Percentiles rank a stretch among this genome's conserved stretches.
Conservation (phyloP, 2,888 invertebrate genomes). For the Pyrochroa serraticornis region DNA sequence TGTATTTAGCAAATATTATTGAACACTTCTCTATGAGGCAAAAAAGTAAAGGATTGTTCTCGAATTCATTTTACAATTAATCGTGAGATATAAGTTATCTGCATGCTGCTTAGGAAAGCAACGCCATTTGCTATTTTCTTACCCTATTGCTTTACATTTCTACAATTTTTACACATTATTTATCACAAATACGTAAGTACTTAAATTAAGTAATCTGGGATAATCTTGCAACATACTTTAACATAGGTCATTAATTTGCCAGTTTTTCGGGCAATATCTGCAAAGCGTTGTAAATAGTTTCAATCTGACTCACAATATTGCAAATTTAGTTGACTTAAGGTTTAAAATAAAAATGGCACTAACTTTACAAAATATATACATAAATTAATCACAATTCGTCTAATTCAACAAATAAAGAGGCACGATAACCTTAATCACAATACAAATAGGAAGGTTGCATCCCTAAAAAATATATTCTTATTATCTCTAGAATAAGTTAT, state of each 20-base stretch:
- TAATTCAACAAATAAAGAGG: slow-evolving; percentile 11
- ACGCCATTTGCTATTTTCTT: neutral
- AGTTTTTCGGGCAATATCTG: no score
- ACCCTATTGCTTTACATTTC: slow-evolving; percentile 21
- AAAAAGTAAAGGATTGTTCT: no score
- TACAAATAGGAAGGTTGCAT: slow-evolving; percentile 4
- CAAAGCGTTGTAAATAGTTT: no score
- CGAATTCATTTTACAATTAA: no score
- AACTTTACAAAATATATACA: slow-evolving; percentile 18
- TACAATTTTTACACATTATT: slow-evolving; percentile 2
- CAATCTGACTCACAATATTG: no score
- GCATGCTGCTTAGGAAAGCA: no score
- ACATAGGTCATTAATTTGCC: no score
- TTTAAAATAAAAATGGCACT: slow-evolving; percentile 17
- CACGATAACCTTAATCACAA: slow-evolving; percentile 19
- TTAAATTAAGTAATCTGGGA: no score
- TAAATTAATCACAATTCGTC: slow-evolving; percentile 10
- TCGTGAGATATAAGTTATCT: no score
- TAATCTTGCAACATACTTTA: no score
- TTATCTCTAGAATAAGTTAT: neutral
- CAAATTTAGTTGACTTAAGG: no score
- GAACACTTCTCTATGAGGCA: no score
- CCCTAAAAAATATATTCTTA: slow-evolving; percentile 3
- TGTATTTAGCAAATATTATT: slow-evolving; percentile 8
- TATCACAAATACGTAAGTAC: neutral